A percentile compares a stretch with the other conserved stretches of the same genome.
Conservation (phyloP, 2,888 invertebrate genomes). For the Abrostola triplasia region DNA sequence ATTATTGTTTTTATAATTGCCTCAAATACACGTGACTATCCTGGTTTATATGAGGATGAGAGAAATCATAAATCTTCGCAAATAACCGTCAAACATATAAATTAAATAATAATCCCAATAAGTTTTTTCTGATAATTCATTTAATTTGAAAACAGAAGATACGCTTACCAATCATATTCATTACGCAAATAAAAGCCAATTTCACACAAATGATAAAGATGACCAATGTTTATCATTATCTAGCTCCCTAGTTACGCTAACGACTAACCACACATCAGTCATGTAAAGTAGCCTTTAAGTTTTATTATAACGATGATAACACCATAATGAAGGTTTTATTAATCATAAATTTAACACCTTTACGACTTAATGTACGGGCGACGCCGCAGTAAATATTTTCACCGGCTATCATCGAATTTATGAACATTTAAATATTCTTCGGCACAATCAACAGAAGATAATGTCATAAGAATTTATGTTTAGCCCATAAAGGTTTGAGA, state of each 20-base stretch:
- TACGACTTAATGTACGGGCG: constrained; percentile 64
- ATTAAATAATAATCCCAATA: too few species aligned
- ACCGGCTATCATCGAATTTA: constrained; percentile 68
- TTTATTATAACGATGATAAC: constrained; percentile 56
- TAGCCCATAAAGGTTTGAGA: not conserved
- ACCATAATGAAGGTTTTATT: constrained; percentile 62
- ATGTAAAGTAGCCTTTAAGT: constrained; percentile 52
- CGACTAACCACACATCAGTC: constrained; percentile 27
- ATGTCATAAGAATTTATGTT: constrained; percentile 40
- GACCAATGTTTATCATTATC: constrained; percentile 6
- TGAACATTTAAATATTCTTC: constrained; percentile 57
- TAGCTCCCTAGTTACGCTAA: constrained; percentile 6
- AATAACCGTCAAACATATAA: too few species aligned
- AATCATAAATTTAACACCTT: constrained; percentile 73
- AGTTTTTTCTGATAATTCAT: too few species aligned
- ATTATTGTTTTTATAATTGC: too few species aligned
- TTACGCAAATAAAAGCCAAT: not conserved
- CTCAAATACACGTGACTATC: too few species aligned
- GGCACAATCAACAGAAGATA: constrained; percentile 54
- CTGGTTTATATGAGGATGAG: too few species aligned
- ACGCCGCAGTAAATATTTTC: constrained; percentile 63
- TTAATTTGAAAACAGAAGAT: too few species aligned
- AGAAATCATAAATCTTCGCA: too few species aligned
- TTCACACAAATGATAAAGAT: not conserved
- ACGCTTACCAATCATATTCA: too few species aligned